Evolutionary conservation across 2,797 vertebrate species (phyloP), one percentile per base, ranked within the genome.

Genomic region (Xerus rutilus): DNA sequence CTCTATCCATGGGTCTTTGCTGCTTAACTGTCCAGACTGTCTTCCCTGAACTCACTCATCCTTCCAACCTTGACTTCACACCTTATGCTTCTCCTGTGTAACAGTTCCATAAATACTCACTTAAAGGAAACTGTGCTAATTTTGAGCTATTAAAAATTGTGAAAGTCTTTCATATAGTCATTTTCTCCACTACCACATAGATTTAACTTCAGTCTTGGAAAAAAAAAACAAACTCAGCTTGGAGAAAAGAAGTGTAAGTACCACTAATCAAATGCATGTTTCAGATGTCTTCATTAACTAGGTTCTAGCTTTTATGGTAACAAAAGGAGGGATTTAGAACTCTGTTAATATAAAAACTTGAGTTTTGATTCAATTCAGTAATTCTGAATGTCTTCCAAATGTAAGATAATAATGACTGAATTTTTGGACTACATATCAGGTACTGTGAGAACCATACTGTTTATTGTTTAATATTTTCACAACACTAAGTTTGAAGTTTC

Each of bases 291-390:
- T 87, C 23, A 84, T 72, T 72, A 92, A 17, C 20, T 21, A 84
- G 45, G 14, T 64, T 74, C 82, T 95, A 89, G 7, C 25, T 23
- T 35, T 23, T 88, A 30, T 73, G 28, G 35, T 84, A 78, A 62
- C 11, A 82, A 85, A 73, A 81, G 5, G 73, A 81, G 90, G 52
- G 17, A 15, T 78, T 95, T 94, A 83, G 11, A 89, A 92, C 39
- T 77, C 32, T 79, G 21, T 49, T 91, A 90, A 81, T 67, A 90
- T 0, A 78, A 35, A 95, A 52, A 85, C 54, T 72, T 82, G 32
- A 54, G 92, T 86, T 88, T 93, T 93, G 73, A 69, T 86, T 85
- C 21, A 64, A 15, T 85, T 74, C 64, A 65, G 39, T 28, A 81
- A 86, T 82, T 85, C 54, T 67, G 47, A 72, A 70, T 77, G n/a